A percentile compares a stretch with the other conserved stretches of the same genome.
These are phyloP conservation scores for Phrynocephalus vlangalii DNA, from an alignment of 2,797 vertebrate genomes.

Conservation along the genomic window DNA sequence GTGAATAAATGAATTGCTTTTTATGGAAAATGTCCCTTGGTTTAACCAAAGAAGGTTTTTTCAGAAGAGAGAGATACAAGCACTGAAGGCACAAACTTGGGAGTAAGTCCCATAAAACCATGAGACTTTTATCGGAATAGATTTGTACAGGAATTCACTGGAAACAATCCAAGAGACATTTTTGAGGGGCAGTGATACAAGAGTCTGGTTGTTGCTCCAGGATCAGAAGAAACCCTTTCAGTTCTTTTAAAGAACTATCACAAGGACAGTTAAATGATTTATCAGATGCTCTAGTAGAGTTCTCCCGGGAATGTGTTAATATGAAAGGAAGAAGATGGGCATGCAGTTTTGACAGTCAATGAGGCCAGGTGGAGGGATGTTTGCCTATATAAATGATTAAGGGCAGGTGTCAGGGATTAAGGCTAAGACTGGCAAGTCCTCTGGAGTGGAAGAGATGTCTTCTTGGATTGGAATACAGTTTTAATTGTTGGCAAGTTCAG, in stretches of 20 bases:
- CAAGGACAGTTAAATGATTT: slow-evolving; percentile 30
- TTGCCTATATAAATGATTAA: slow-evolving; percentile 7
- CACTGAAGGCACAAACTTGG: no score
- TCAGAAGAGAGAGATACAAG: neutral
- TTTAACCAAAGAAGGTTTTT: neutral
- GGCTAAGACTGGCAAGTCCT: slow-evolving; percentile 24
- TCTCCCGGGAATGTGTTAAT: slow-evolving; percentile 1
- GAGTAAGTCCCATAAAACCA: neutral
- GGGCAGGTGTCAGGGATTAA: neutral
- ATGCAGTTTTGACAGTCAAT: slow-evolving; percentile 32
- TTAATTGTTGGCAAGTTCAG: slow-evolving; percentile 43
- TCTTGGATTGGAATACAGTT: slow-evolving; percentile 12
- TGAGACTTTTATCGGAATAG: neutral
- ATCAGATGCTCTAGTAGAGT: neutral
- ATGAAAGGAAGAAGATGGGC: slow-evolving; percentile 27
- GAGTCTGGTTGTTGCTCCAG: no score
- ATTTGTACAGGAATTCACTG: neutral
- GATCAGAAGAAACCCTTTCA: neutral
- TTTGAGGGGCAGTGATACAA: neutral
- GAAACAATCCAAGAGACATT: neutral
- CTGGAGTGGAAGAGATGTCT: slow-evolving; percentile 19
- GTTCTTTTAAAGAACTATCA: neutral
- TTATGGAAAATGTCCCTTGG: neutral
- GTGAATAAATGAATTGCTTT: neutral
- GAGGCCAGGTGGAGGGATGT: neutral